A percentile compares a stretch with the other conserved stretches of the same genome.
Evolutionary conservation across 2,113 vertebrate genomes (phyloP).

Genomic region (Aegotheles bennettii): DNA sequence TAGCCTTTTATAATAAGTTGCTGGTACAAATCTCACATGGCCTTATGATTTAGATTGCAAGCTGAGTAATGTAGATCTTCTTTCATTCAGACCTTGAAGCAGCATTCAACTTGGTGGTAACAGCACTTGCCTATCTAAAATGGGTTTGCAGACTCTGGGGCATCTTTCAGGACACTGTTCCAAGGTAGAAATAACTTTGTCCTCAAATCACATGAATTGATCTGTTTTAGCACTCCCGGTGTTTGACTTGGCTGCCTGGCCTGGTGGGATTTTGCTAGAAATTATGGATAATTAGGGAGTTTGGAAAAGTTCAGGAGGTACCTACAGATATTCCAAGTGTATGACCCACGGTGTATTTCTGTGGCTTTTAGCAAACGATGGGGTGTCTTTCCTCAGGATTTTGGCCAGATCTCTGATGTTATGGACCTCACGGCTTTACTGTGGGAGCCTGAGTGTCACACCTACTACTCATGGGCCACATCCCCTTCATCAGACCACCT

Average conservation of each 20-base stretch:
- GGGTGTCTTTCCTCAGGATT: neutral
- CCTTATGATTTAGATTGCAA: neutral
- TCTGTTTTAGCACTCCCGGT: neutral
- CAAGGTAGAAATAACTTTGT: neutral
- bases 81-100: neutral
- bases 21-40: neutral
- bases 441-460: neutral
- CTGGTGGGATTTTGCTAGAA: neutral
- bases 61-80: neutral
- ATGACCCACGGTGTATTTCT: neutral
- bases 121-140: neutral
- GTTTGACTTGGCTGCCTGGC: neutral
- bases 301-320: neutral
- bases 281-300: neutral
- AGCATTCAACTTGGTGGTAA: neutral
- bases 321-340: neutral
- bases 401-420: fast-evolving
- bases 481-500: neutral
- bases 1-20: neutral
- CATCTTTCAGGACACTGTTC: neutral
- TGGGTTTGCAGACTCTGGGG: neutral
- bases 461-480: neutral
- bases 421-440: neutral
- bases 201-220: neutral
- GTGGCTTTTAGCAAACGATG: fast-evolving